Percentiles rank a stretch among this genome's conserved stretches.
These are phyloP conservation scores for Epirrhoe tristata DNA, from an alignment of 2,888 invertebrate species.

Conservation along the genomic window DNA sequence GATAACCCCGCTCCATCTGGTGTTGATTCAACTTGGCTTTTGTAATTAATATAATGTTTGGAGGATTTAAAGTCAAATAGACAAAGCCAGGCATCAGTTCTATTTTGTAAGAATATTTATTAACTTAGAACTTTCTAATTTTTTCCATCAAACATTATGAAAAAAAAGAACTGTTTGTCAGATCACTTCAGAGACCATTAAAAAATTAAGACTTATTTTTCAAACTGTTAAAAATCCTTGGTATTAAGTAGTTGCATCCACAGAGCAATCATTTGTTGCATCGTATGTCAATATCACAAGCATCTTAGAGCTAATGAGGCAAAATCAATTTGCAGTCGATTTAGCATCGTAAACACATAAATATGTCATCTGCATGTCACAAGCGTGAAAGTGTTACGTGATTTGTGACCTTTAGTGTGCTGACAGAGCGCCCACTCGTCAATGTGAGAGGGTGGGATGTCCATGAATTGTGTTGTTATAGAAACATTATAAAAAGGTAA, in stretches of 20 bases:
- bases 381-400: constrained; percentile 66
- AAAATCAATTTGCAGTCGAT: constrained; percentile 12
- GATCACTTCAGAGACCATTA: too few species aligned
- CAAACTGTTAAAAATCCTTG: too few species aligned
- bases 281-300: too few species aligned
- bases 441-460: constrained; percentile 32
- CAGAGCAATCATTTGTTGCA: too few species aligned
- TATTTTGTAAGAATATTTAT: too few species aligned
- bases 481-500: too few species aligned
- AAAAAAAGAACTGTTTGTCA: too few species aligned
- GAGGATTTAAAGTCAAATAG: constrained; percentile 10
- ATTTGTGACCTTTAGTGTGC: constrained; percentile 62
- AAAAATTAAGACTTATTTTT: too few species aligned
- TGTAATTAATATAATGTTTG: constrained; percentile 6
- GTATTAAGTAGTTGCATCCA: too few species aligned
- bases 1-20: constrained; percentile 24
- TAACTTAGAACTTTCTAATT: too few species aligned
- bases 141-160: too few species aligned
- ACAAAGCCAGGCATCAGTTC: not conserved
- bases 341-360: constrained; percentile 42
- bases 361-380: constrained; percentile 48
- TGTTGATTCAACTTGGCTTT: constrained; percentile 19
- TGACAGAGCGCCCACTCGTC: constrained; percentile 60
- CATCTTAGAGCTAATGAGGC: not conserved
- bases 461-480: constrained; percentile 27